These are phyloP conservation scores for Stenodera caucasica DNA, from an alignment of 2,888 invertebrate genomes.

Conservation along the genomic window DNA sequence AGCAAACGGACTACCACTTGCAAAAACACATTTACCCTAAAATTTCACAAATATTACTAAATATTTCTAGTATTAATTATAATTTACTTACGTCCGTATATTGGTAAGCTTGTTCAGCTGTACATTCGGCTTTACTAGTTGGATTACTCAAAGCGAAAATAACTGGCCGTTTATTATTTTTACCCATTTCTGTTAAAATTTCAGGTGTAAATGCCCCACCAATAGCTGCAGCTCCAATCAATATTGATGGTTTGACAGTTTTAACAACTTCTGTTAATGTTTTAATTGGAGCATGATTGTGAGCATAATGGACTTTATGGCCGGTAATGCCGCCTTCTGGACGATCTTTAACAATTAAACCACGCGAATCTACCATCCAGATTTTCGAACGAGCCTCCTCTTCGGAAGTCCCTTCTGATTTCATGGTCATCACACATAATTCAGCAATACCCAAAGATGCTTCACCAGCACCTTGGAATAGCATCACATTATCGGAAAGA, in stretches of 20 bases:
- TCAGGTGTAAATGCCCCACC: constrained; percentile 91
- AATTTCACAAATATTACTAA: constrained; percentile 22
- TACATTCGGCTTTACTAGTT: constrained; percentile 97
- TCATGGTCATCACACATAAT: constrained; percentile 91
- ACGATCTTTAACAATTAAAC: constrained; percentile 86
- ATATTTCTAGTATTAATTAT: not conserved
- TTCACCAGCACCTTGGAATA: constrained; percentile 96
- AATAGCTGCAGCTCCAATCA: constrained; percentile 94
- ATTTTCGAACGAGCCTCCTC: constrained; percentile 79
- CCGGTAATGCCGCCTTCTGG: constrained; percentile 78
- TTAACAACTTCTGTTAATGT: constrained; percentile 81
- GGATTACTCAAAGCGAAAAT: constrained; percentile 99
- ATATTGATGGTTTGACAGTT: constrained; percentile 79
- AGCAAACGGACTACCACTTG: constrained; percentile 95
- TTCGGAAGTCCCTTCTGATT: constrained; percentile 72
- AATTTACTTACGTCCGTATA: constrained; percentile 74
- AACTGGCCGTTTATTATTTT: constrained; percentile 81
- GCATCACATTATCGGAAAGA: constrained; percentile 81
- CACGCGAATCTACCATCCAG: constrained; percentile 96
- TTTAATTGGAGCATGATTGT: constrained; percentile 73
- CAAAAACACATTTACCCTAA: constrained; percentile 89
- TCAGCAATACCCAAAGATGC: constrained; percentile 84
- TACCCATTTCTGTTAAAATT: constrained; percentile 85
- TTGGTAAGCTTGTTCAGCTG: constrained; percentile 95
- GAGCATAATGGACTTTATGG: constrained; percentile 83